A percentile compares a stretch with the other conserved stretches of the same genome.
These are phyloP conservation scores for Glaucomys volans DNA, from an alignment of 2,113 vertebrate species.

Conservation along the genomic window DNA sequence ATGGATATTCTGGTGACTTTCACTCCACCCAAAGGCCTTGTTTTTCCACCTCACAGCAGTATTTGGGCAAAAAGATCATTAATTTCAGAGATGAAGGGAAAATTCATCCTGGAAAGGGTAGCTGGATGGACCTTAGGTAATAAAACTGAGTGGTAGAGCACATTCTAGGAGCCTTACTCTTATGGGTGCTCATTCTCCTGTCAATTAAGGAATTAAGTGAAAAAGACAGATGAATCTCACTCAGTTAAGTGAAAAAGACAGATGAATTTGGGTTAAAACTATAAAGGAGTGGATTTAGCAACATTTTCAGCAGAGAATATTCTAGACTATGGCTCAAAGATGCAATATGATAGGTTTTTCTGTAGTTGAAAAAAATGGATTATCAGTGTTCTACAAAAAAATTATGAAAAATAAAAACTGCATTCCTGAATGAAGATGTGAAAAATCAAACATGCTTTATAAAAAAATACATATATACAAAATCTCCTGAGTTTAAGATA, in stretches of 20 bases:
- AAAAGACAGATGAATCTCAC: neutral
- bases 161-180: neutral
- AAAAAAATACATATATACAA: neutral
- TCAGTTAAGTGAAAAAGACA: neutral
- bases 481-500: constrained; percentile 3
- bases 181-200: neutral
- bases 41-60: neutral
- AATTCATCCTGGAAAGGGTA: neutral
- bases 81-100: constrained; percentile 23
- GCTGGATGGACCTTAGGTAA: neutral
- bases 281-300: neutral
- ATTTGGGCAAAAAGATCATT: neutral
- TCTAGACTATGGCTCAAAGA: constrained; percentile 22
- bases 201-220: neutral
- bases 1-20: neutral
- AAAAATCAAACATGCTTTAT: neutral
- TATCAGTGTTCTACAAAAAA: neutral
- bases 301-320: constrained; percentile 34
- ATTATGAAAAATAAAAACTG: neutral
- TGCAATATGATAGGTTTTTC: neutral
- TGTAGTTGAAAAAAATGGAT: constrained; percentile 21
- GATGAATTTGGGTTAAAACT: neutral
- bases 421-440: constrained; percentile 17
- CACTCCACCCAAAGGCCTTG: neutral
- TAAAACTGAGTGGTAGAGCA: neutral